Evolutionary conservation across 2,113 vertebrate species (phyloP).

Genomic region (Gallinago jamesoni): DNA sequence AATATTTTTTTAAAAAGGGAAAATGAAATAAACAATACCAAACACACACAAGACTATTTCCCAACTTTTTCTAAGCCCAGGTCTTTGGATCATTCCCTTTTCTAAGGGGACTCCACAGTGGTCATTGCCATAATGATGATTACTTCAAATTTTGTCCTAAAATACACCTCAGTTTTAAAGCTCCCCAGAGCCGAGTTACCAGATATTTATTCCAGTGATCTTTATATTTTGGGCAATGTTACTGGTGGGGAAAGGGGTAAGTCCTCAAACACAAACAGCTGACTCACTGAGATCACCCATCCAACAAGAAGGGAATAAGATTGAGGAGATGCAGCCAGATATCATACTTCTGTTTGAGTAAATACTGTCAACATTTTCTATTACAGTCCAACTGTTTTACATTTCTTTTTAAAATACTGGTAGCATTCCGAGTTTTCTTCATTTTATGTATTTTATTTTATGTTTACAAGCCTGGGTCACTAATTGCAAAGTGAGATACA

Average conservation of each 20-base stretch:
- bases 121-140: background rate
- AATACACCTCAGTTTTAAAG: background rate
- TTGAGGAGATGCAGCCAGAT: background rate
- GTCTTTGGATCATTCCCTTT: background rate
- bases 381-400: background rate
- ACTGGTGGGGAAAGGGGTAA: accelerated
- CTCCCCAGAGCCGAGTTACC: background rate
- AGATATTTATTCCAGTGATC: background rate
- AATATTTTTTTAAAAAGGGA: background rate
- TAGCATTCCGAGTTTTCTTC: background rate
- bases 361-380: background rate
- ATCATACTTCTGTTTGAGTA: background rate
- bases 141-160: background rate
- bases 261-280: background rate
- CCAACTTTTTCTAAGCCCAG: background rate
- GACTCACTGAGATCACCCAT: background rate
- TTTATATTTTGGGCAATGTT: background rate
- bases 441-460: background rate
- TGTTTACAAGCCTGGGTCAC: background rate
- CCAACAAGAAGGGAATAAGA: background rate
- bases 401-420: background rate
- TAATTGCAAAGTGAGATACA: background rate
- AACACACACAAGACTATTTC: background rate
- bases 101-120: accelerated
- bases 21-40: background rate